Conservation (phyloP, 2,113 vertebrate genomes). For the Urocynchramus pylzowi region DNA sequence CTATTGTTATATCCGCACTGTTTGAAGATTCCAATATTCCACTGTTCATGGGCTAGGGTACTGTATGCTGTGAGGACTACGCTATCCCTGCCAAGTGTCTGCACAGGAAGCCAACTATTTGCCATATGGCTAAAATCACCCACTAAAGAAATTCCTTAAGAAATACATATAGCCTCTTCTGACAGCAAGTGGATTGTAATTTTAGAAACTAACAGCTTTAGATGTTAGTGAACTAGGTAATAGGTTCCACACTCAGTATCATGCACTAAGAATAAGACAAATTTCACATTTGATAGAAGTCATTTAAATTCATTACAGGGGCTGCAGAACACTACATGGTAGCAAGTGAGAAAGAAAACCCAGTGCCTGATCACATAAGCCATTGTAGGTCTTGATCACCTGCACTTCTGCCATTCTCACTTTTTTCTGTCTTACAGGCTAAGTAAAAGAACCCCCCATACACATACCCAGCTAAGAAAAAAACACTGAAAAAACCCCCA, state of each 20-base stretch:
- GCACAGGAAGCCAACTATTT: constrained; percentile 28
- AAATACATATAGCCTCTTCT: constrained; percentile 12
- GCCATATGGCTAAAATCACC: constrained; percentile 1
- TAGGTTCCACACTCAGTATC: background rate
- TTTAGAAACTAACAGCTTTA: constrained; percentile 47
- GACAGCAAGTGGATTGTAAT: constrained; percentile 3
- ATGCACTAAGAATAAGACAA: background rate
- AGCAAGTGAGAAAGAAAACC: background rate
- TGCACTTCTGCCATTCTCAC: background rate
- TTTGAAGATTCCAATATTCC: background rate
- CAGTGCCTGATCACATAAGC: background rate
- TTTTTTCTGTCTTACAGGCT: background rate
- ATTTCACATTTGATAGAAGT: background rate
- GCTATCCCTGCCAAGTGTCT: background rate
- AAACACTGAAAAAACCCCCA: background rate
- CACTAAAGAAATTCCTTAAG: constrained; percentile 24
- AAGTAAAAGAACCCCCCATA: background rate
- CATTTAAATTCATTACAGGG: background rate
- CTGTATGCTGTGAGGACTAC: background rate
- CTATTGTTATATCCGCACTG: background rate
- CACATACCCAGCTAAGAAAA: background rate
- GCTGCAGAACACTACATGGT: background rate
- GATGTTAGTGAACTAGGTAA: constrained; percentile 36
- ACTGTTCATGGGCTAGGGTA: background rate
- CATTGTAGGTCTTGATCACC: background rate